Percentiles rank a stretch among this genome's conserved stretches.
Conservation (phyloP, 2,888 invertebrate genomes). For the Smittia aterrima region DNA sequence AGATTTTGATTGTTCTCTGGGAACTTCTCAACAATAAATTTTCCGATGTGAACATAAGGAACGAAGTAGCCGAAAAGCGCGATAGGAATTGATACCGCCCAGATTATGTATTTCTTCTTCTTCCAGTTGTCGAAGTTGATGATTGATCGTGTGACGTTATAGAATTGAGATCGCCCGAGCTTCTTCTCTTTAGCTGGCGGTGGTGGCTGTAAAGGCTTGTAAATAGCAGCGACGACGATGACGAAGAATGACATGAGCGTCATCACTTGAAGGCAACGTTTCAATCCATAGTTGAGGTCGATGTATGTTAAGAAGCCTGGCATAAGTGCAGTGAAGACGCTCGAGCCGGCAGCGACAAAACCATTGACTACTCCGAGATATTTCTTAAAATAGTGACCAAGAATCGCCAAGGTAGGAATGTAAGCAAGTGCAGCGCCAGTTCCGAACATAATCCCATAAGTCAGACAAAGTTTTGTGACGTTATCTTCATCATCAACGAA, state of each 20-base stretch:
- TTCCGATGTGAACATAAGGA: constrained; percentile 85
- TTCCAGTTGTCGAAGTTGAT: constrained; percentile 78
- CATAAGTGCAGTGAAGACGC: constrained; percentile 80
- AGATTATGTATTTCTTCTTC: constrained; percentile 76
- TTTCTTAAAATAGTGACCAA: constrained; percentile 88
- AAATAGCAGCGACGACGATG: constrained; percentile 70
- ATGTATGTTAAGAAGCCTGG: constrained; percentile 66
- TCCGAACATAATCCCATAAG: constrained; percentile 87
- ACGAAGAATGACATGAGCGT: constrained; percentile 68
- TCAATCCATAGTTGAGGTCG: constrained; percentile 62
- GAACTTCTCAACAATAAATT: constrained; percentile 68
- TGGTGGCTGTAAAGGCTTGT: constrained; percentile 65
- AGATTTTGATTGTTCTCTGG: constrained; percentile 64
- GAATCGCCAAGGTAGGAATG: constrained; percentile 86
- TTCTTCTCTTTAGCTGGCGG: constrained; percentile 52
- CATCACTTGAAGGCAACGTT: constrained; percentile 63
- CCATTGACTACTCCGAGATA: constrained; percentile 86
- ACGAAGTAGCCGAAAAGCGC: constrained; percentile 90
- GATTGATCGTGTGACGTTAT: constrained; percentile 57
- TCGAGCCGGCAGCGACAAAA: constrained; percentile 86
- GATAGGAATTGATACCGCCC: constrained; percentile 80
- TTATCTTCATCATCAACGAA: constrained; percentile 49
- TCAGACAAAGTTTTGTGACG: constrained; percentile 74
- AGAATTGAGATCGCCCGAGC: constrained; percentile 50
- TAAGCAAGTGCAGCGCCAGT: constrained; percentile 85